Evolutionary conservation across 2,797 vertebrate genomes (phyloP).

Genomic region (Coregonus ussuriensis): DNA sequence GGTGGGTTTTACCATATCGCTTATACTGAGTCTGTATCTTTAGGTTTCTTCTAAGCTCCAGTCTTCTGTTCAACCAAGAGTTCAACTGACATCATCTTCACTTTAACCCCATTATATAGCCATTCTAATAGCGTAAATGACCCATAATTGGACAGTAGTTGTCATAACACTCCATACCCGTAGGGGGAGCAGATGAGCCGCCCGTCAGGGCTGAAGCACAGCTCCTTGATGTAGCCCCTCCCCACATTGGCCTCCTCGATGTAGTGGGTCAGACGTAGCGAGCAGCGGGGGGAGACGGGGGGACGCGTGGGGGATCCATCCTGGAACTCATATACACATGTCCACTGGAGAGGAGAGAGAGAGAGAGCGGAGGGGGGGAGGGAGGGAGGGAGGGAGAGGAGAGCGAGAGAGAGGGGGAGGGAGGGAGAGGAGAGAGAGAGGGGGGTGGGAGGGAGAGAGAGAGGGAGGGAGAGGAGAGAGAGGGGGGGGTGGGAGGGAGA

Average conservation of each 20-base stretch:
- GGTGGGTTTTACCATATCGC: too few relatives aligned
- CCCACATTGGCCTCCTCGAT: conserved; percentile 98
- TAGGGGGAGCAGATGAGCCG: conserved; percentile 97
- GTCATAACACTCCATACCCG: conserved; percentile 65
- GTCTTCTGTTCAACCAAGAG: too few relatives aligned
- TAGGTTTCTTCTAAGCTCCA: too few relatives aligned
- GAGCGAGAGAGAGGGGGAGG: neutral
- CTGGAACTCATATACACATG: conserved; percentile 99
- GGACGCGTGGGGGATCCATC: conserved; percentile 91
- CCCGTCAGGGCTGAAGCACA: conserved; percentile 97
- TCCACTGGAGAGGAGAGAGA: conserved; percentile 81
- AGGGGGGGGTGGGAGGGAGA: too few relatives aligned
- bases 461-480: neutral
- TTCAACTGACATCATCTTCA: too few relatives aligned
- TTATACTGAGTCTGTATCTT: too few relatives aligned
- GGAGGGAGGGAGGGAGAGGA: too few relatives aligned
- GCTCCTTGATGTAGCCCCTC: conserved; percentile 96
- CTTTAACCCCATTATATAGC: too few relatives aligned
- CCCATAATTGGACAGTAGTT: too few relatives aligned
- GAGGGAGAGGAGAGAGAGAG: too few relatives aligned
- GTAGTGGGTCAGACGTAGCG: conserved; percentile 93
- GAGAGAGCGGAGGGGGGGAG: neutral
- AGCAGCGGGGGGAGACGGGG: conserved; percentile 88
- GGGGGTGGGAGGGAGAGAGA: neutral
- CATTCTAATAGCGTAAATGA: too few relatives aligned